Evolutionary conservation across 1,140 invertebrate genomes (phyloP).

Genomic region (Drosophila jambulina): DNA sequence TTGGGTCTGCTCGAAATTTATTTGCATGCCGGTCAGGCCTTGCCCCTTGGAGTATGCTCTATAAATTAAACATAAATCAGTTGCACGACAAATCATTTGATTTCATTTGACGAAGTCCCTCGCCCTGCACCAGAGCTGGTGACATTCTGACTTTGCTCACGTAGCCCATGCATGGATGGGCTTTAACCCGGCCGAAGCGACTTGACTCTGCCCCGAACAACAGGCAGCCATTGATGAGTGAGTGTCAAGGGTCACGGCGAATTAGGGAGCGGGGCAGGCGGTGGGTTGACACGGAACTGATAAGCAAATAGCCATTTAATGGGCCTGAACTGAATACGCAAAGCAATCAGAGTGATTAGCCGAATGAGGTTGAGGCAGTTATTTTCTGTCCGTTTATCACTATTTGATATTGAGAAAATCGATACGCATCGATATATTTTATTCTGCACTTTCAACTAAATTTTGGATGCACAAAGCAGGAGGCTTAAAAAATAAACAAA

Average conservation of each 20-base stretch:
- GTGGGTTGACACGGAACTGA: slow-evolving; percentile 66
- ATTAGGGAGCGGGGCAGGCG: neutral
- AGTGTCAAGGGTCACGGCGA: slow-evolving; percentile 25
- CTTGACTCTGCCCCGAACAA: slow-evolving; percentile 26
- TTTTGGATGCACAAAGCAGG: slow-evolving; percentile 55
- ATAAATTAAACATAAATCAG: slow-evolving; percentile 83
- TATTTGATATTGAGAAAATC: slow-evolving; percentile 59
- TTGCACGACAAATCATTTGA: slow-evolving; percentile 79
- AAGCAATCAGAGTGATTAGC: slow-evolving; percentile 73
- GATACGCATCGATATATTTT: slow-evolving; percentile 51
- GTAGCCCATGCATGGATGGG: slow-evolving; percentile 37
- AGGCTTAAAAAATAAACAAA: slow-evolving; percentile 64
- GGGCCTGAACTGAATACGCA: slow-evolving; percentile 66
- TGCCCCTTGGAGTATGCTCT: slow-evolving; percentile 58
- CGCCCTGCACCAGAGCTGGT: slow-evolving; percentile 8
- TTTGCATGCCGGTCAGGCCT: slow-evolving; percentile 80
- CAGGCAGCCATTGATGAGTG: slow-evolving; percentile 40
- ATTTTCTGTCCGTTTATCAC: slow-evolving; percentile 10
- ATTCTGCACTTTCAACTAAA: slow-evolving; percentile 58
- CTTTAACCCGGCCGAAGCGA: slow-evolving; percentile 12
- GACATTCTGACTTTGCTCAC: slow-evolving; percentile 32
- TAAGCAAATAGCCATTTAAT: slow-evolving; percentile 81
- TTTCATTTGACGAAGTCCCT: slow-evolving; percentile 65
- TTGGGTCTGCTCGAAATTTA: slow-evolving; percentile 68
- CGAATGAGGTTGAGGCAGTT: slow-evolving; percentile 45